Evolutionary conservation across 2,888 invertebrate genomes (phyloP).

Genomic region (Apamea crenata): DNA sequence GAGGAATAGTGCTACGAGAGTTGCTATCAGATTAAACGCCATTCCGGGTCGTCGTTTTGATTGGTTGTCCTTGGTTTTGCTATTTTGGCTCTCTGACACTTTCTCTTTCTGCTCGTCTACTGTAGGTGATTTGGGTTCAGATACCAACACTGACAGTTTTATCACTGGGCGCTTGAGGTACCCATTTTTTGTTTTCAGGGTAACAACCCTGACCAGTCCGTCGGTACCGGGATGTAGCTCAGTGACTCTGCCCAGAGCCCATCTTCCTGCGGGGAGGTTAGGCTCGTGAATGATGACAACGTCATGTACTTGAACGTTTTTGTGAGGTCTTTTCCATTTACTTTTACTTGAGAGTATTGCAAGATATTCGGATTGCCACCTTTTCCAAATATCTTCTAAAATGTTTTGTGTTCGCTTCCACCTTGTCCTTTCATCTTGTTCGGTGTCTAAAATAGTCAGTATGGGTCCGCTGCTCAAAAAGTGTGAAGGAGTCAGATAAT

Average conservation of each 20-base stretch:
- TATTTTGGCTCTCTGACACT: too few relatives aligned
- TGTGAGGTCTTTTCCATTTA: neutral
- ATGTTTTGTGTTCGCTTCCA: neutral
- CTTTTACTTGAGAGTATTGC: neutral
- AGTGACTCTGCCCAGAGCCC: constrained; percentile 11
- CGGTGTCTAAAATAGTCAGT: neutral
- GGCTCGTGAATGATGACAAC: neutral
- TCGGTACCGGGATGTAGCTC: constrained; percentile 7
- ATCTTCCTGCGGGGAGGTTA: constrained; percentile 7
- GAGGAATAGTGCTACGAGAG: too few relatives aligned
- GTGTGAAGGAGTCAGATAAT: neutral
- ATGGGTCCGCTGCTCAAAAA: neutral
- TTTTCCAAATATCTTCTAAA: neutral
- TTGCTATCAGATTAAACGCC: neutral
- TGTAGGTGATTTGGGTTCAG: too few relatives aligned
- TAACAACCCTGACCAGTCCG: too few relatives aligned
- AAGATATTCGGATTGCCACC: neutral
- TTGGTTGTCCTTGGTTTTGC: too few relatives aligned
- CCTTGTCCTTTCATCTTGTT: neutral
- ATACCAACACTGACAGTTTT: too few relatives aligned
- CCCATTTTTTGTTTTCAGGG: too few relatives aligned
- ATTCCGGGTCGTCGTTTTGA: too few relatives aligned
- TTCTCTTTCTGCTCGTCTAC: too few relatives aligned
- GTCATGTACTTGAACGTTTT: neutral
- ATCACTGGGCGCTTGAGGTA: too few relatives aligned